Evolutionary conservation across 1,140 invertebrate species (phyloP).

Genomic region (Pogonus chalceus): DNA sequence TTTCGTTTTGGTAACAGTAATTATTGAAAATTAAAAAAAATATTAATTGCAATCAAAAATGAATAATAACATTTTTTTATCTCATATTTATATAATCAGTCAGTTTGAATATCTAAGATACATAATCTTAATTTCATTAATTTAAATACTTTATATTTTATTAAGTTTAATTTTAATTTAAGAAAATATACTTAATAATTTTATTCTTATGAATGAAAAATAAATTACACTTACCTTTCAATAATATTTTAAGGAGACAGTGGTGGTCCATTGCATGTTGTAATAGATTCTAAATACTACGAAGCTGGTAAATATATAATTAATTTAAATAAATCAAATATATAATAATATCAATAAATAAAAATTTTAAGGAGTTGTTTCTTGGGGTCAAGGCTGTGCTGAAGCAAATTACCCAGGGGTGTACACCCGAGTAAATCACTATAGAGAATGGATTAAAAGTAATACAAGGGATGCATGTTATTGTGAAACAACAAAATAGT

Average conservation of each 20-base stretch:
- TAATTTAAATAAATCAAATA: not conserved
- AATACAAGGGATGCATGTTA: slow-evolving; percentile 59
- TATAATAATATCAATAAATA: slow-evolving; percentile 3
- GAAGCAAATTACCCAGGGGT: slow-evolving; percentile 72
- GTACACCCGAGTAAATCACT: slow-evolving; percentile 71
- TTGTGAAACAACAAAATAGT: slow-evolving; percentile 33
- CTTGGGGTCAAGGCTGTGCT: slow-evolving; percentile 74
- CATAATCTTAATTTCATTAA: no score
- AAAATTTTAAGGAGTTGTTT: slow-evolving; percentile 57
- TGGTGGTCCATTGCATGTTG: slow-evolving; percentile 52
- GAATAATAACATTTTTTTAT: no score
- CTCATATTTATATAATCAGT: no score
- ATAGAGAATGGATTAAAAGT: slow-evolving; percentile 57
- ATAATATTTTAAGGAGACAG: slow-evolving; percentile 47
- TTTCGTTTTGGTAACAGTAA: no score
- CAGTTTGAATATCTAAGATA: no score
- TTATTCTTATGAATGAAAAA: no score
- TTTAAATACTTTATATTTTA: no score
- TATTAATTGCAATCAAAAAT: no score
- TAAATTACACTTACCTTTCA: no score
- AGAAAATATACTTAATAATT: no score
- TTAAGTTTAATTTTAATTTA: no score
- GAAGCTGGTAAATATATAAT: slow-evolving; percentile 39
- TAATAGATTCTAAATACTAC: slow-evolving; percentile 34
- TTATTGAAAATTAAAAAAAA: no score